These are phyloP conservation scores for Cenopis cana DNA, from an alignment of 2,888 invertebrate genomes.

Conservation along the genomic window DNA sequence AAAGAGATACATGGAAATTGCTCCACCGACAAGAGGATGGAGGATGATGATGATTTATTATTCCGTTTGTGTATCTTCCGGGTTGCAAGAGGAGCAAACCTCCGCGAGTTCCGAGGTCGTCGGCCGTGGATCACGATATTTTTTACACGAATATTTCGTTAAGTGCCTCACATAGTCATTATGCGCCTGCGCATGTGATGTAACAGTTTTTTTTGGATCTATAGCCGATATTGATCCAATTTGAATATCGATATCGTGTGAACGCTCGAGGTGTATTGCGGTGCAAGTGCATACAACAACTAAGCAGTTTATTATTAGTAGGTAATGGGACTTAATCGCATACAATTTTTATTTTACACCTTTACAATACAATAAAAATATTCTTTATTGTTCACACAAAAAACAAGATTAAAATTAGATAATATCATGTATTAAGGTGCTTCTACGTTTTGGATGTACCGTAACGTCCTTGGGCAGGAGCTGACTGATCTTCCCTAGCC, in stretches of 20 bases:
- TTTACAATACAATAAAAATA: too few species aligned
- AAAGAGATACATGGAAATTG: too few species aligned
- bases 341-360: too few species aligned
- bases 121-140: slow-evolving; percentile 38
- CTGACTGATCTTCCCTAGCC: too few species aligned
- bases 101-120: slow-evolving; percentile 27
- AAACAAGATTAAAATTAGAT: too few species aligned
- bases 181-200: slow-evolving; percentile 38
- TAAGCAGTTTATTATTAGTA: not conserved
- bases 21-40: too few species aligned
- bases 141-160: slow-evolving; percentile 44
- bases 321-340: not conserved
- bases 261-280: not conserved
- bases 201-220: slow-evolving; percentile 41
- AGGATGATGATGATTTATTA: too few species aligned
- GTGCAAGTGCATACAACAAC: not conserved
- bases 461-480: too few species aligned
- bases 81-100: slow-evolving; percentile 15
- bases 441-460: too few species aligned
- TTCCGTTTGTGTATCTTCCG: not conserved
- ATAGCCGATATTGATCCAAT: slow-evolving; percentile 40
- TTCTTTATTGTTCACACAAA: too few species aligned
- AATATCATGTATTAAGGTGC: too few species aligned
- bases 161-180: slow-evolving; percentile 43
- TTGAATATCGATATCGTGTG: slow-evolving; percentile 39